Base-by-base conservation (phyloP, 2,888 invertebrate genomes). In the Ethmia dodecea region DNA sequence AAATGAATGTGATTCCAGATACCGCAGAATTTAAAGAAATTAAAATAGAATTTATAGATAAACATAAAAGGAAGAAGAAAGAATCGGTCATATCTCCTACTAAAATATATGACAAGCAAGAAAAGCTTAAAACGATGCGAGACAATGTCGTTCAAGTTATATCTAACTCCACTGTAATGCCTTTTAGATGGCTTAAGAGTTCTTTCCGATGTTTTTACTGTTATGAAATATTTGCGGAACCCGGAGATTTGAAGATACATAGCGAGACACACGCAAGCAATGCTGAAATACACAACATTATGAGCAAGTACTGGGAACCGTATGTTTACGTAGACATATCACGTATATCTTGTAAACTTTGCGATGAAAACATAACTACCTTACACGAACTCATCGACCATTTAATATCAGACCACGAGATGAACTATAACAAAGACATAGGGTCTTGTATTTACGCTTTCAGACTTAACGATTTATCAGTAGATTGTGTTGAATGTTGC, bases 131-230 rank as follows among this genome's bases (percentile, higher is more conserved):
- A 16, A 33, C 39, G n/a, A 51, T 65, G 44, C 60, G 63, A 40
- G 39, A 45, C 3, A 67, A 69, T 25, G 51, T 71, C 0, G 47
- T 46, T 1, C 48, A 54, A 33, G 45, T 69, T 0, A 37, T 77
- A 0, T 33, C 52, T 5, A 56, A 61, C 4, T 60, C 70, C 0
- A 62, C 62, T 0, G 38, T 59, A 0, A 52, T 58, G 42, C 70
- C 70, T 0, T 71, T 70, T 37, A 51, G 52, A 18, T 64, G 64
- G 62, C 43, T 61, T 0, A 55, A 52, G 16, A 61, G 52, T 12
- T 46, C 50, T 1, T 68, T 56, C 28, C 40, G 60, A 42, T 71
- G 69, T 22, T 70, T 70, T 31, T 69, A 57, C 31, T 71, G 70
- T 29, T 60, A 58, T 13, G 60, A 61, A 13, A 44, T 59, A 20